phyloP scores from a whole-genome alignment of 92 coral and sea anemone genomes.

The Diadumene lineata region DNA sequence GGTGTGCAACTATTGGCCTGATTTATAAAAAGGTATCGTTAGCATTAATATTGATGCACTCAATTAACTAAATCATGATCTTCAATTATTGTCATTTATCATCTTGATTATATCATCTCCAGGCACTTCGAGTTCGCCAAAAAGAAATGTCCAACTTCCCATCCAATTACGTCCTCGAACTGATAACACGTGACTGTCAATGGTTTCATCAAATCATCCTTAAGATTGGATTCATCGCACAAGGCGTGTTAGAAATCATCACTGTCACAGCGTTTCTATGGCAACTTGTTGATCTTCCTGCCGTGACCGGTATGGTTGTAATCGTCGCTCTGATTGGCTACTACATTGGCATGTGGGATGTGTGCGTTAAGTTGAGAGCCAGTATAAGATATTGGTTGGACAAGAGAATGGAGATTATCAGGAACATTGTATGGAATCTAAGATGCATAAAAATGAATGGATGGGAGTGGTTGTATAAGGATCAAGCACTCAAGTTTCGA shows the following conservation, averaged over 20 bases:
- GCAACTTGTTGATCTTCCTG: conserved; percentile 83
- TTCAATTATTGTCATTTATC: not conserved
- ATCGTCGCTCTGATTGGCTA: conserved; percentile 68
- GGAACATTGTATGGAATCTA: conserved; percentile 57
- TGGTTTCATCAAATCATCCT: conserved; percentile 65
- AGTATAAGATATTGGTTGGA: conserved; percentile 68
- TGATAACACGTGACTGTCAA: conserved; percentile 69
- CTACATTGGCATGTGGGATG: conserved; percentile 87
- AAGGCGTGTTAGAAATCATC: conserved; percentile 64
- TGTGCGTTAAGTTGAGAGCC: conserved; percentile 65
- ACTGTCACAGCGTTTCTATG: conserved; percentile 74
- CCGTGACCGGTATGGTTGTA: conserved; percentile 73
- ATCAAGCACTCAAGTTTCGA: conserved; percentile 52
- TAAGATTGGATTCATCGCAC: conserved; percentile 66
- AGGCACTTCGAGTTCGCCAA: conserved; percentile 67
- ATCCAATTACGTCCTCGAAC: conserved; percentile 48
- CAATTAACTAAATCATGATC: not conserved
- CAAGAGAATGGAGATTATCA: conserved; percentile 61
- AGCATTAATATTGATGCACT: too few relatives aligned
- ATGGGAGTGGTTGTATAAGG: conserved; percentile 78
- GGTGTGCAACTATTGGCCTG: conserved; percentile 72
- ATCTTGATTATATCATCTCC: not conserved
- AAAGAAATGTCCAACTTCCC: conserved; percentile 63
- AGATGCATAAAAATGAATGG: conserved; percentile 83
- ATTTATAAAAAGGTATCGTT: conserved; percentile 70